Percentiles rank a stretch among this genome's conserved stretches.
Conservation (phyloP, 2,113 vertebrate species). For the Mesocricetus auratus region DNA sequence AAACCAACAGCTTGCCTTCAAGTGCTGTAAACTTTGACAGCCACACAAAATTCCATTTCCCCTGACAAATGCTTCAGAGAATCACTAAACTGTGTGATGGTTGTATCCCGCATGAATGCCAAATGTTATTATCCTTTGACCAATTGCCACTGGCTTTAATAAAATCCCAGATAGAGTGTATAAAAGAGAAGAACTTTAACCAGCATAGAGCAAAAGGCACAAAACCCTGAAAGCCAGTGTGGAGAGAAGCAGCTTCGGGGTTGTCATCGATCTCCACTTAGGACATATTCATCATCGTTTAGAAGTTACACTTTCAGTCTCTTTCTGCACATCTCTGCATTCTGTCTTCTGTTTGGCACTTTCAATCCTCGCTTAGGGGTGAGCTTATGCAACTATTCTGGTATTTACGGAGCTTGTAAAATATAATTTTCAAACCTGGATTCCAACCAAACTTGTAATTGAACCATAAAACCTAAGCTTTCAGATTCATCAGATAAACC, state of each 20-base stretch:
- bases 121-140: neutral
- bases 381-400: constrained; percentile 71
- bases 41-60: neutral
- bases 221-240: neutral
- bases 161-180: neutral
- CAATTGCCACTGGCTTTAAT: neutral
- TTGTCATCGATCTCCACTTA: neutral
- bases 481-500: constrained; percentile 73
- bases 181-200: neutral
- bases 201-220: neutral
- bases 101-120: neutral
- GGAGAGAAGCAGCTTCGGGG: neutral
- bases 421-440: constrained; percentile 79
- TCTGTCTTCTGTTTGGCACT: constrained; percentile 2
- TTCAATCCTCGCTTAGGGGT: neutral
- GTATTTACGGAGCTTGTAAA: constrained; percentile 72
- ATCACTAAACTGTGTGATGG: no score
- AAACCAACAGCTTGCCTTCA: neutral
- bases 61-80: neutral
- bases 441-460: constrained; percentile 77
- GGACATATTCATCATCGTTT: neutral
- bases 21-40: neutral
- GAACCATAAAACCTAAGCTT: constrained; percentile 76
- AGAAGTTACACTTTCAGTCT: neutral
- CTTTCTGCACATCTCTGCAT: neutral